These are phyloP conservation scores for Phyto melanocephala DNA, from an alignment of 2,888 invertebrate genomes.

Conservation along the genomic window DNA sequence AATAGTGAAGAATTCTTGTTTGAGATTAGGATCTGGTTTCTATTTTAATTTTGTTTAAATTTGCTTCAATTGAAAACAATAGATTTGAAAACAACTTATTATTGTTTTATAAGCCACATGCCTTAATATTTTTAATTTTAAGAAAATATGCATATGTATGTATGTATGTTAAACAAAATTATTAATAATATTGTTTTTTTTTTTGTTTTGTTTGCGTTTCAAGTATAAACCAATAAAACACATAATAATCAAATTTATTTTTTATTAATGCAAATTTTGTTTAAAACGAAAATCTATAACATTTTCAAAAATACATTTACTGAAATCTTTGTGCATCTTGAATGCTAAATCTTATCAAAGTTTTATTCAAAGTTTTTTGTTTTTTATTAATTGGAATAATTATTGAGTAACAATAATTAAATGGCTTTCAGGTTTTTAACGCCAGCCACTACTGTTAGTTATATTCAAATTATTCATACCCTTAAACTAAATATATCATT, in stretches of 20 bases:
- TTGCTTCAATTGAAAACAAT: background rate
- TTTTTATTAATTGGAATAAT: background rate
- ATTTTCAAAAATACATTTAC: no score
- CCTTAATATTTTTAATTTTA: background rate
- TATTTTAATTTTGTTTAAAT: background rate
- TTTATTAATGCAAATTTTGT: no score
- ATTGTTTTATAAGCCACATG: background rate
- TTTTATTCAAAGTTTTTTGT: no score
- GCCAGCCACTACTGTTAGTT: background rate
- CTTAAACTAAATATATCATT: constrained; percentile 1
- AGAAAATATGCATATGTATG: no score
- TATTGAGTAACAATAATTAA: background rate
- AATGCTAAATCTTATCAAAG: no score
- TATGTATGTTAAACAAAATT: no score
- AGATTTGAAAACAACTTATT: background rate
- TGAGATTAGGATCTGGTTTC: background rate
- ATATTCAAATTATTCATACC: background rate
- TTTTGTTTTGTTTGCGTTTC: no score
- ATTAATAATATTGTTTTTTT: no score
- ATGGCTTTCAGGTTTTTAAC: background rate
- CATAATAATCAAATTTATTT: no score
- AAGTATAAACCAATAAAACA: no score
- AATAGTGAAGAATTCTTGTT: background rate
- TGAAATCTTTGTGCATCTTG: no score
- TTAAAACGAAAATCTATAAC: no score